These are phyloP conservation scores for Acleris emargana DNA, from an alignment of 2,888 invertebrate species.

Conservation along the genomic window DNA sequence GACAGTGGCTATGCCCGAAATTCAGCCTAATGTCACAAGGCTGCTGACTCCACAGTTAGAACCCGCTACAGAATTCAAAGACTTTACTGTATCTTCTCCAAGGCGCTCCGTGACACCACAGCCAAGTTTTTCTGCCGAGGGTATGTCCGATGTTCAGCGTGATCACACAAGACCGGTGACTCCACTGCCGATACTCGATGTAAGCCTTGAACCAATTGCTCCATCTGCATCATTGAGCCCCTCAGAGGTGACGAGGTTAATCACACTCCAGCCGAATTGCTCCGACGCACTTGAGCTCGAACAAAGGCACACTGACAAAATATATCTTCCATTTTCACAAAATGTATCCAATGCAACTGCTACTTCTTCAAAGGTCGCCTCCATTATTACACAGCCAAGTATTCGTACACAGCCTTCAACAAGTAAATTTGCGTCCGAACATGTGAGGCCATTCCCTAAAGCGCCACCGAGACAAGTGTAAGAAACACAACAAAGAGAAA, in stretches of 20 bases:
- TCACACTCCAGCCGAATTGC: no score
- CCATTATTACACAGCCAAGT: constrained; percentile 5
- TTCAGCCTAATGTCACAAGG: neutral
- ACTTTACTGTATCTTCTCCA: neutral
- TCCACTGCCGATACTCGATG: neutral
- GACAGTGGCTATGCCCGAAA: no score
- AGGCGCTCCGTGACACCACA: neutral
- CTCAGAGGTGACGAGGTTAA: no score
- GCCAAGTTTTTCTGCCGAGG: neutral
- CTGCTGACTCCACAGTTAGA: neutral
- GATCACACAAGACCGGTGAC: neutral
- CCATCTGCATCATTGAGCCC: neutral
- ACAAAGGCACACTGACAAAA: no score
- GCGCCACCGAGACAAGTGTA: constrained; percentile 13
- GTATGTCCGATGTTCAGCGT: neutral
- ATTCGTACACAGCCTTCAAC: constrained; percentile 16
- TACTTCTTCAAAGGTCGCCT: constrained; percentile 3
- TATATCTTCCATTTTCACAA: no score
- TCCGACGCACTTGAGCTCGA: no score
- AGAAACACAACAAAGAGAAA: neutral
- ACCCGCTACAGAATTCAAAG: neutral
- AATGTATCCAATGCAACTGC: no score
- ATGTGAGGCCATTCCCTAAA: constrained; percentile 41
- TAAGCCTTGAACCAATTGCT: no score
- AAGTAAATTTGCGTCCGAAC: constrained; percentile 34